phyloP scores from a whole-genome alignment of 1,140 invertebrate genomes.

The Drosophila lacertosa region DNA sequence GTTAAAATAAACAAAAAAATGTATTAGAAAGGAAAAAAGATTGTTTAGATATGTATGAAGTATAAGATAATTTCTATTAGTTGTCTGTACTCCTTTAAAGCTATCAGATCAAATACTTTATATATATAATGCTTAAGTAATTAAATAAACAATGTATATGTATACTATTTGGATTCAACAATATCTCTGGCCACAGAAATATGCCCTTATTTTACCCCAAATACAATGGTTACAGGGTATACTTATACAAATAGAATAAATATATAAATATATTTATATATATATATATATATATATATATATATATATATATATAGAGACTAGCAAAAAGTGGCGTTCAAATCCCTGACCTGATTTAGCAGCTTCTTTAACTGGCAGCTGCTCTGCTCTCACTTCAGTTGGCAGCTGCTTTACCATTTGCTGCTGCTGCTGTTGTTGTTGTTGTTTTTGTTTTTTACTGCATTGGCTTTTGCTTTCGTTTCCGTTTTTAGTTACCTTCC shows the following conservation, averaged over 20 bases:
- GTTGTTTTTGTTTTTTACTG: no score
- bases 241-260: background rate
- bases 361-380: constrained; percentile 43
- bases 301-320: constrained; percentile 11
- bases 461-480: constrained; percentile 65
- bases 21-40: no score
- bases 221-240: background rate
- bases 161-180: no score
- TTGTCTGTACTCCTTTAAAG: no score
- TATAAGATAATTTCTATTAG: no score
- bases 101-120: no score
- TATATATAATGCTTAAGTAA: no score
- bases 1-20: no score
- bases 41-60: no score
- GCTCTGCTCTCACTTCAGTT: constrained; percentile 28
- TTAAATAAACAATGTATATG: no score
- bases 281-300: constrained; percentile 4
- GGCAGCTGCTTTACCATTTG: constrained; percentile 28
- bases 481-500: constrained; percentile 73
- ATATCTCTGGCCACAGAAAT: no score
- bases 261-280: constrained; percentile 1
- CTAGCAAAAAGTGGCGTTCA: constrained; percentile 37
- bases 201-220: background rate
- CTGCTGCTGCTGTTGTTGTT: constrained; percentile 4
- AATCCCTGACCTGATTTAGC: constrained; percentile 79